Conservation (phyloP, 2,888 invertebrate species). For the Stenoptilia bipunctidactyla region DNA sequence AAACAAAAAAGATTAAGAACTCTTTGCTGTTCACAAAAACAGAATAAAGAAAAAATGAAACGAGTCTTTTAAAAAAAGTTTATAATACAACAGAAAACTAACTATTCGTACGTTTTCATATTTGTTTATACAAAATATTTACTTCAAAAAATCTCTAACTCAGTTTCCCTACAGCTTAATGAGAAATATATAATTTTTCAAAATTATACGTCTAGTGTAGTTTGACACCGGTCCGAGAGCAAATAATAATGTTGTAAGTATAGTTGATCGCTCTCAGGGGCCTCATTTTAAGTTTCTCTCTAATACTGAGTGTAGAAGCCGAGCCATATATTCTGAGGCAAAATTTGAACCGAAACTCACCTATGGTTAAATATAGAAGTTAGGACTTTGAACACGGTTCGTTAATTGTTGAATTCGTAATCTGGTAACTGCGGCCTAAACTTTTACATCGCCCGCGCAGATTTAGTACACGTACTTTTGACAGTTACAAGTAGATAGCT, state of each 20-base stretch:
- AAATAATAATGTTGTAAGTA: conserved; percentile 44
- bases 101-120: no score
- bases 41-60: no score
- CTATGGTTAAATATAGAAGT: conserved; percentile 47
- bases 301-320: conserved; percentile 34
- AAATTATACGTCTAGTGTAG: neutral
- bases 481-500: no score
- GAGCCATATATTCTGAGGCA: conserved; percentile 12
- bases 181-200: no score
- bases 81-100: no score
- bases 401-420: conserved; percentile 53
- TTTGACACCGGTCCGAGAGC: conserved; percentile 32
- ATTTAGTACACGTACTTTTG: no score
- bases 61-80: no score
- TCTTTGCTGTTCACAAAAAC: no score
- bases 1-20: no score
- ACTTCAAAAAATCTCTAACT: neutral
- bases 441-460: no score
- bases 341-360: conserved; percentile 28
- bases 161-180: neutral
- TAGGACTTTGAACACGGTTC: conserved; percentile 30
- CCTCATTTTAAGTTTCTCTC: conserved; percentile 36
- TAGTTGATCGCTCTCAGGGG: conserved; percentile 44
- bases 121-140: no score
- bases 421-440: conserved; percentile 39